Evolutionary conservation across 2,888 invertebrate species (phyloP).

Genomic region (Caprella mutica): DNA sequence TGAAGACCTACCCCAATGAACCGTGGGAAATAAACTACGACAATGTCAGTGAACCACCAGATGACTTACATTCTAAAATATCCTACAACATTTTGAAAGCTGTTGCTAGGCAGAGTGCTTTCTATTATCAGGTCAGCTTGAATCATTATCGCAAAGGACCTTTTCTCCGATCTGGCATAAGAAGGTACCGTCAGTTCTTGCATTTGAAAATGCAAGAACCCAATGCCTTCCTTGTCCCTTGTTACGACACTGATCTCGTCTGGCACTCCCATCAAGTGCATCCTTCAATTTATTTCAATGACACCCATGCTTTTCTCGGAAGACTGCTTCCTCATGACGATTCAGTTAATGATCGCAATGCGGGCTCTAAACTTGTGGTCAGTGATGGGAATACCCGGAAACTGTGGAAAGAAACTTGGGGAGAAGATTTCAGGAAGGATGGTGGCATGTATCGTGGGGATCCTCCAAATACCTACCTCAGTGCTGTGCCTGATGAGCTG

Average conservation of each 20-base stretch:
- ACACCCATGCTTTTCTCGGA: slow-evolving; percentile 26
- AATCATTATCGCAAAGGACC: slow-evolving; percentile 25
- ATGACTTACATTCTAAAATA: slow-evolving; percentile 20
- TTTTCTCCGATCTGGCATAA: slow-evolving; percentile 26
- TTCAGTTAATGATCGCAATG: slow-evolving; percentile 26
- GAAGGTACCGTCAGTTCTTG: slow-evolving; percentile 29
- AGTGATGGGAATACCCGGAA: slow-evolving; percentile 23
- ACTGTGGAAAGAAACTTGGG: slow-evolving; percentile 27
- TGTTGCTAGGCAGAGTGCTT: slow-evolving; percentile 25
- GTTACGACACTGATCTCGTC: slow-evolving; percentile 33
- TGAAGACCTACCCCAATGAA: slow-evolving; percentile 26
- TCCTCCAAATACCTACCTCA: slow-evolving; percentile 20
- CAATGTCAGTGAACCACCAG: neutral
- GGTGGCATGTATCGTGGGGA: slow-evolving; percentile 32
- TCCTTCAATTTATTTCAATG: slow-evolving; percentile 27
- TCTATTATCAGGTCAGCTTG: slow-evolving; percentile 30
- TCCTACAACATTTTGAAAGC: slow-evolving; percentile 24
- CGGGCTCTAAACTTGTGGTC: slow-evolving; percentile 20
- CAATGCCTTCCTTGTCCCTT: slow-evolving; percentile 26
- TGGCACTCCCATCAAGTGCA: slow-evolving; percentile 33
- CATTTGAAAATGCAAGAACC: slow-evolving; percentile 21
- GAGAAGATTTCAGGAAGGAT: slow-evolving; percentile 21
- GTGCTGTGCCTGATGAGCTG: slow-evolving; percentile 18
- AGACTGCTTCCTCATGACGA: slow-evolving; percentile 30
- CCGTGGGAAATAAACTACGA: slow-evolving; percentile 24